A percentile compares a stretch with the other conserved stretches of the same genome.
phyloP scores from a whole-genome alignment of 2,888 invertebrate genomes.

The Aspidiotus rigidus region DNA sequence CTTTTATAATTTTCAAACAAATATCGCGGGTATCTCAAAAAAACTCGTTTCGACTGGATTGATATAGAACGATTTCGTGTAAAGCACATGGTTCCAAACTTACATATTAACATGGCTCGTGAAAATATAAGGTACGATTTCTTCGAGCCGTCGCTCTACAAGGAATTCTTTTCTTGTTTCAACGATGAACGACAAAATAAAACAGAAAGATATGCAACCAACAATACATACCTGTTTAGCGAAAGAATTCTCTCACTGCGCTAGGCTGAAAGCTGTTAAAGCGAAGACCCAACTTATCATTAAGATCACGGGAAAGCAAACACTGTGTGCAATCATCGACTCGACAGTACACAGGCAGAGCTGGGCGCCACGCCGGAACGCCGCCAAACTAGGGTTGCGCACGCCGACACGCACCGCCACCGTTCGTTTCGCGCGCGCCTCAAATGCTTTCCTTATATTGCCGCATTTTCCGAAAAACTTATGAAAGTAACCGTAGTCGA shows the following conservation, averaged over 20 bases:
- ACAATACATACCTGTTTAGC: slow-evolving; percentile 26
- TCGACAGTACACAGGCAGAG: slow-evolving; percentile 28
- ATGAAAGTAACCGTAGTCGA: slow-evolving; percentile 17
- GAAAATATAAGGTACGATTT: too few relatives aligned
- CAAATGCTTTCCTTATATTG: slow-evolving; percentile 1
- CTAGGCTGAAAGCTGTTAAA: slow-evolving; percentile 32
- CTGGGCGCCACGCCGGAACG: slow-evolving; percentile 32
- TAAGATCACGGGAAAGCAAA: slow-evolving; percentile 32
- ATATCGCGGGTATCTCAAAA: too few relatives aligned
- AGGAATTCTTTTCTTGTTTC: too few relatives aligned
- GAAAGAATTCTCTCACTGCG: slow-evolving; percentile 28
- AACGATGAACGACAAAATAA: too few relatives aligned
- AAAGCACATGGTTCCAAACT: too few relatives aligned
- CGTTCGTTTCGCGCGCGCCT: slow-evolving; percentile 5
- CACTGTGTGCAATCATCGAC: slow-evolving; percentile 33
- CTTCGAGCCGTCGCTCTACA: too few relatives aligned
- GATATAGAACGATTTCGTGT: too few relatives aligned
- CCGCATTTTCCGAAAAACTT: slow-evolving; percentile 14
- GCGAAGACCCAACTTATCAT: slow-evolving; percentile 31
- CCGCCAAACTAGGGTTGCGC: slow-evolving; percentile 31
- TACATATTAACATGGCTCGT: too few relatives aligned
- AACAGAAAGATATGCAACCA: slow-evolving; percentile 10
- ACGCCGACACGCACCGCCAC: slow-evolving; percentile 15
- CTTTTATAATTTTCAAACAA: too few relatives aligned
- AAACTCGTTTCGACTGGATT: too few relatives aligned